A percentile compares a stretch with the other conserved stretches of the same genome.
phyloP scores from a whole-genome alignment of 1,140 invertebrate genomes.

The Bradysia coprophila region DNA sequence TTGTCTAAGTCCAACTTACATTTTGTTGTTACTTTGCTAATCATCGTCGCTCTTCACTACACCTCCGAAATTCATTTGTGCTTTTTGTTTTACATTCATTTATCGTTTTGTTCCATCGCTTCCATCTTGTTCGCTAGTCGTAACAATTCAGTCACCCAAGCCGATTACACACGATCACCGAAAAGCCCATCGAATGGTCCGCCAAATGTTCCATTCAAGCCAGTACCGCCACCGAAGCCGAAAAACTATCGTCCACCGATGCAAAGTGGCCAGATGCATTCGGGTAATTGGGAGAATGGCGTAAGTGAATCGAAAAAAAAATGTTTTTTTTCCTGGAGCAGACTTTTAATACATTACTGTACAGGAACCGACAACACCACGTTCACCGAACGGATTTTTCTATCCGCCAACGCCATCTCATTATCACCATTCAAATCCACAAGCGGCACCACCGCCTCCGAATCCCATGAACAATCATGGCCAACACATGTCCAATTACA shows the following conservation, averaged over 20 bases:
- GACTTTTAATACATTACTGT: too few relatives aligned
- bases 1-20: too few relatives aligned
- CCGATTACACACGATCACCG: slow-evolving; percentile 28
- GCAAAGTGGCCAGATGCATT: slow-evolving; percentile 13
- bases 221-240: slow-evolving; percentile 77
- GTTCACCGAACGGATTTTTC: slow-evolving; percentile 21
- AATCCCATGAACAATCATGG: slow-evolving; percentile 21
- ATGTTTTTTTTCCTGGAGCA: neutral
- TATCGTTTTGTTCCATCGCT: slow-evolving; percentile 1
- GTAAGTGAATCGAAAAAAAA: slow-evolving; percentile 10
- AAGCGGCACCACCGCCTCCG: slow-evolving; percentile 10
- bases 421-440: slow-evolving; percentile 24
- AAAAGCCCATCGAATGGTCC: slow-evolving; percentile 14
- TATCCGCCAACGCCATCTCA: slow-evolving; percentile 24
- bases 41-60: too few relatives aligned
- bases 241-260: slow-evolving; percentile 69
- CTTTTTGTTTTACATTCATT: neutral
- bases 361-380: slow-evolving; percentile 18
- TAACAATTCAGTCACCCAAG: slow-evolving; percentile 32
- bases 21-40: too few relatives aligned
- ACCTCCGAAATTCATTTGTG: too few relatives aligned
- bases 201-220: slow-evolving; percentile 50
- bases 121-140: slow-evolving; percentile 14
- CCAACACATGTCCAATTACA: slow-evolving; percentile 6
- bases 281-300: slow-evolving; percentile 18